A percentile compares a stretch with the other conserved stretches of the same genome.
phyloP scores from a whole-genome alignment of 2,888 invertebrate genomes.

The Leucophenga montana region DNA sequence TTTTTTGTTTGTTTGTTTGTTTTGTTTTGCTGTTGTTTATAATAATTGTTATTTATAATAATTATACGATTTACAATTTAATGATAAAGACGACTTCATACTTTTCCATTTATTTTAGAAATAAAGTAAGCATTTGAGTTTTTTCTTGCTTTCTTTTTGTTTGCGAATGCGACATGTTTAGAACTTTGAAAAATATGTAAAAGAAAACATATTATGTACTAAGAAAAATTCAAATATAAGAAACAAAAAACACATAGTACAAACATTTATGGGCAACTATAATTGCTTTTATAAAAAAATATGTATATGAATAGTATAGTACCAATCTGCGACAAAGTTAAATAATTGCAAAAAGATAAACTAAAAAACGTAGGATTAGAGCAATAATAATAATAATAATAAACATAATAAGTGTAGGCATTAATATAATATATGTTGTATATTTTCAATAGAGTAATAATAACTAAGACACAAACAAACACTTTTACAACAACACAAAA shows the following conservation, averaged over 20 bases:
- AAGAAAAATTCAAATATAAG: not conserved
- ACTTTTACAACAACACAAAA: conserved; percentile 15
- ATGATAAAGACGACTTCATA: conserved; percentile 54
- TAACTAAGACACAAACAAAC: conserved; percentile 10
- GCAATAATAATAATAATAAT: not conserved
- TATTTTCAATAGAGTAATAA: conserved; percentile 8
- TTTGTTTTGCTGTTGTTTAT: not conserved
- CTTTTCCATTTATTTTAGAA: conserved; percentile 66
- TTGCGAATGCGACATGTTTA: not conserved
- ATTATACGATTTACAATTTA: conserved; percentile 20
- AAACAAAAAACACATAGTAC: not conserved
- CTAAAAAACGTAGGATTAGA: not conserved
- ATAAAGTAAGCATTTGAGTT: conserved; percentile 65
- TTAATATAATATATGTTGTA: not conserved
- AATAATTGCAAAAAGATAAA: not conserved
- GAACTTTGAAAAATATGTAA: not conserved
- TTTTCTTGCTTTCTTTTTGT: conserved; percentile 42
- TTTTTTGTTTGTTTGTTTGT: not conserved
- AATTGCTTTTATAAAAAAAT: not conserved
- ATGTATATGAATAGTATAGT: conserved; percentile 1
- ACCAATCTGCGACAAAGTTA: not conserved
- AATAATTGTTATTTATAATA: conserved; percentile 17
- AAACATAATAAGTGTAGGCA: too few relatives aligned
- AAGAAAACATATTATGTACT: not conserved
- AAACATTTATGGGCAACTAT: not conserved